Conservation (phyloP, 2,888 invertebrate species). For the Creontiades dilutus region DNA sequence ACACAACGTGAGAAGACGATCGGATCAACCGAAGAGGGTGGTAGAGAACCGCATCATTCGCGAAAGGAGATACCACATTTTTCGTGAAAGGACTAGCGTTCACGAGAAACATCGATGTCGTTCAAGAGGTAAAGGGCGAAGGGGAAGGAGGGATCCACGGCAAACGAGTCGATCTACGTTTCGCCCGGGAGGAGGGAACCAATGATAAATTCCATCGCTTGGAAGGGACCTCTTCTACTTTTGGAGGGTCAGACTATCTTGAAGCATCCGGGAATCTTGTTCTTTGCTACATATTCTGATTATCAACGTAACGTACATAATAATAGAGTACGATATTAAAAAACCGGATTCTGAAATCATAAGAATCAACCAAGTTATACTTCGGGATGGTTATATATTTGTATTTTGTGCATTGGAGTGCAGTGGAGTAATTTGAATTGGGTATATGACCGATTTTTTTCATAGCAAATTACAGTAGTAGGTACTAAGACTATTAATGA, state of each 20-base stretch:
- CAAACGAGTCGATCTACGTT: background rate
- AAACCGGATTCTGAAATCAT: no score
- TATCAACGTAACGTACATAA: no score
- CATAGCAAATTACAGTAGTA: no score
- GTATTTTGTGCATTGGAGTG: no score
- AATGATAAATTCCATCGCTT: slow-evolving; percentile 6
- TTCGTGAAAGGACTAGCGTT: background rate
- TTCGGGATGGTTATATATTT: no score
- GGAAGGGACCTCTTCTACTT: background rate
- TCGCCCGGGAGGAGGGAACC: background rate
- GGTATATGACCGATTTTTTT: no score
- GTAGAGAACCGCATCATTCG: background rate
- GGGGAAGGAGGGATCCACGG: background rate
- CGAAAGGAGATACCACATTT: no score
- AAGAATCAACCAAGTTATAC: no score
- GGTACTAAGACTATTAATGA: no score
- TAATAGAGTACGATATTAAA: no score
- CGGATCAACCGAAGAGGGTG: background rate
- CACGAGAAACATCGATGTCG: background rate
- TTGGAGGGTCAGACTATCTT: background rate
- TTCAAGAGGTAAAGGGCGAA: background rate
- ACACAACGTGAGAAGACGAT: background rate
- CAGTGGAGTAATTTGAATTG: no score
- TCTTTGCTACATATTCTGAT: no score
- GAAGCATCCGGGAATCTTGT: background rate